Conservation (phyloP, 2,888 invertebrate species). For the Eumacrocentrus americanus region DNA sequence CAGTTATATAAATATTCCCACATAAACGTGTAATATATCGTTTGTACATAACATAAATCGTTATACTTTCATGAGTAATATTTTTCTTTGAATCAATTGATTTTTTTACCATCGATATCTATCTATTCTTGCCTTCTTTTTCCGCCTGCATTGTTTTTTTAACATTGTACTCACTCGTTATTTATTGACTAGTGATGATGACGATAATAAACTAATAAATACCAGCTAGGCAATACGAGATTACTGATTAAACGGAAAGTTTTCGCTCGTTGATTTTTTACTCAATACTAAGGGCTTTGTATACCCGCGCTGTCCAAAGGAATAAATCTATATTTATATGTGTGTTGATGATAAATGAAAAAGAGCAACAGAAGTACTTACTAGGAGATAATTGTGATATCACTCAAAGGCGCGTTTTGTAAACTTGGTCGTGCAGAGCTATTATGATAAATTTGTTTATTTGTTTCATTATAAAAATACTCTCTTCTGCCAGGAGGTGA, state of each 20-base stretch:
- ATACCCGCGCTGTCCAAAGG: neutral
- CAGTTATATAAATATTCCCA: too few relatives aligned
- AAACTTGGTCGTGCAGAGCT: neutral
- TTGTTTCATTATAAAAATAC: slow-evolving; percentile 10
- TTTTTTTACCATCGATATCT: neutral
- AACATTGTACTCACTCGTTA: slow-evolving; percentile 14
- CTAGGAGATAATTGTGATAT: neutral
- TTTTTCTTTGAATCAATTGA: too few relatives aligned
- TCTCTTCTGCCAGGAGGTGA: neutral
- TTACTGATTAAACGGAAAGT: slow-evolving; percentile 22
- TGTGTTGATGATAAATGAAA: neutral
- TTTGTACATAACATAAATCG: too few relatives aligned
- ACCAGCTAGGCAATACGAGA: slow-evolving; percentile 38
- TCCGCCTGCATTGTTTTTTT: slow-evolving; percentile 14
- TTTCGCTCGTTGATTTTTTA: neutral
- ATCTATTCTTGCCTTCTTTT: neutral
- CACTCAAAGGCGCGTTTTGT: neutral
- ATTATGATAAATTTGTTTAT: neutral
- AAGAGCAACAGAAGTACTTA: neutral
- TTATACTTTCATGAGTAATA: too few relatives aligned
- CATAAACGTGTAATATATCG: too few relatives aligned
- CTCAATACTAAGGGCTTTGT: neutral
- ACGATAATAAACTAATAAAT: slow-evolving; percentile 47
- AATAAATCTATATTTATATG: neutral
- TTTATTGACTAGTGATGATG: slow-evolving; percentile 42